phyloP scores from a whole-genome alignment of 2,888 invertebrate genomes.

The Diogma glabrata region DNA sequence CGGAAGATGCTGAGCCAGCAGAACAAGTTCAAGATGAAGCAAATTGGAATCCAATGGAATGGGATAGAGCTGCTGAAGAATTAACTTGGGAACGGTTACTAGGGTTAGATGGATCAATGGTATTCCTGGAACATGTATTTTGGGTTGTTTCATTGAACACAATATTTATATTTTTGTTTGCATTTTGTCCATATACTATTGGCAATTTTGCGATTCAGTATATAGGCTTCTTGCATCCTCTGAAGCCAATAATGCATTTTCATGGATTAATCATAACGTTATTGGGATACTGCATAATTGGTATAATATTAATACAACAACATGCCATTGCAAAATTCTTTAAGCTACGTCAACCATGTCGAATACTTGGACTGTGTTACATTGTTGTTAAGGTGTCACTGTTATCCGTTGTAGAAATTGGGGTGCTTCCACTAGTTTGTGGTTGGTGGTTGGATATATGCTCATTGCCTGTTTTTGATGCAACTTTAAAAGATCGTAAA shows the following conservation, averaged over 20 bases:
- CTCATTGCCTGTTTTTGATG: constrained; percentile 84
- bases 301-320: constrained; percentile 65
- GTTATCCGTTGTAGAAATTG: constrained; percentile 92
- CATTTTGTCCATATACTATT: constrained; percentile 93
- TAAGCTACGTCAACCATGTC: constrained; percentile 65
- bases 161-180: constrained; percentile 92
- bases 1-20: constrained; percentile 35
- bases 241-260: constrained; percentile 59
- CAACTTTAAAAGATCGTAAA: constrained; percentile 77
- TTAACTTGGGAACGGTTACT: constrained; percentile 95
- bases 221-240: constrained; percentile 40
- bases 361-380: constrained; percentile 84
- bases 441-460: constrained; percentile 99
- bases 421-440: constrained; percentile 89
- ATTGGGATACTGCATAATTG: constrained; percentile 87
- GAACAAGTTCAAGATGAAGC: constrained; percentile 48
- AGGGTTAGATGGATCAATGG: constrained; percentile 91
- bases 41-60: constrained; percentile 98
- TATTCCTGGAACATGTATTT: constrained; percentile 96
- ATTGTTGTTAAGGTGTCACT: constrained; percentile 74
- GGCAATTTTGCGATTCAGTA: constrained; percentile 73
- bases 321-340: constrained; percentile 75
- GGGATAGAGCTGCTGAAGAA: constrained; percentile 96
- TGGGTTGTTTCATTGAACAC: constrained; percentile 98
- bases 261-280: constrained; percentile 87